Conservation (phyloP, 2,113 vertebrate species). For the Acanthochromis polyacanthus region DNA sequence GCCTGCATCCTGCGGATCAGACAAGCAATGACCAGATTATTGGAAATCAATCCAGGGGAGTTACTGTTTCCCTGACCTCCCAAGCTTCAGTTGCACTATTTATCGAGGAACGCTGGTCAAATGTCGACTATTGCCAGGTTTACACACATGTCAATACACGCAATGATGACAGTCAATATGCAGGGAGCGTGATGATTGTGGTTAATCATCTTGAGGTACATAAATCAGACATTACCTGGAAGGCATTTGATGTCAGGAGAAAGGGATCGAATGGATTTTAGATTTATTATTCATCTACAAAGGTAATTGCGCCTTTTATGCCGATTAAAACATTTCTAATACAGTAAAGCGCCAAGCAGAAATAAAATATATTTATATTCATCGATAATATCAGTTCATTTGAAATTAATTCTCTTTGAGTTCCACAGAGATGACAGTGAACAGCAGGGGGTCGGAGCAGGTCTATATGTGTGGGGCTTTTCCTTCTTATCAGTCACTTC, state of each 20-base stretch:
- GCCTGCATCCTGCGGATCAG: constrained; percentile 63
- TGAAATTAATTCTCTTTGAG: constrained; percentile 48
- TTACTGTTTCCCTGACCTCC: constrained; percentile 71
- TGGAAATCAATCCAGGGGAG: constrained; percentile 77
- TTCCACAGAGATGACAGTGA: constrained; percentile 41
- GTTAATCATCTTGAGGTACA: constrained; percentile 40
- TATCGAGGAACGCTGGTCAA: constrained; percentile 65
- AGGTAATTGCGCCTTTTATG: background rate
- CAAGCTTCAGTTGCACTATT: constrained; percentile 70
- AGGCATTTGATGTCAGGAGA: constrained; percentile 5
- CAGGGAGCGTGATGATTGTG: constrained; percentile 14
- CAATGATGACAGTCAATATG: constrained; percentile 40
- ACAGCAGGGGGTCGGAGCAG: constrained; percentile 37
- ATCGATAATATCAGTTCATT: constrained; percentile 53
- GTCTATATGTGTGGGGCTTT: constrained; percentile 46
- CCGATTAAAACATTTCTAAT: background rate
- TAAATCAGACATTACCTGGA: constrained; percentile 44
- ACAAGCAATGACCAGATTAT: constrained; percentile 71
- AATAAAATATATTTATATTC: constrained; percentile 10
- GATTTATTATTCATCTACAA: constrained; percentile 1
- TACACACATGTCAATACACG: constrained; percentile 63
- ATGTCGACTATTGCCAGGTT: constrained; percentile 58
- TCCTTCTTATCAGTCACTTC: constrained; percentile 73
- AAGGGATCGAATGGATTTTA: constrained; percentile 1
- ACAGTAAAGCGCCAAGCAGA: background rate